Base-by-base conservation (phyloP, 2,797 vertebrate genomes). In the Sebastes itinus region DNA sequence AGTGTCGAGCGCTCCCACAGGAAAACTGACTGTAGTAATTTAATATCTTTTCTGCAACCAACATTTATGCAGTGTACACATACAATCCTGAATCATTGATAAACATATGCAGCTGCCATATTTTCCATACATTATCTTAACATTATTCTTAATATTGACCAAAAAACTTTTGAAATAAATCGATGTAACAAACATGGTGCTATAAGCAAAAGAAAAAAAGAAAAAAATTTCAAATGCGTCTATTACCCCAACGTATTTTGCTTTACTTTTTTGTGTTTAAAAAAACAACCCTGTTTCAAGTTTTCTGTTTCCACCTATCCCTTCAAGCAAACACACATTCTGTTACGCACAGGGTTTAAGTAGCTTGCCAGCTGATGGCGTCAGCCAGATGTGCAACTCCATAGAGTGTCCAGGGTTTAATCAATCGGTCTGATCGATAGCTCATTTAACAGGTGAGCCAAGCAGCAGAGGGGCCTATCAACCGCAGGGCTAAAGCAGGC, bases 401-500 rank as follows among this genome's bases (percentile, higher is more conserved):
- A 91, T 85, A 83, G 78, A 72, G 66, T 79, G 77, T 71, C 75
- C 30, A 70, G 80, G 90, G 80, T 95, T 92, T 92, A 92, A 95
- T 95, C 92, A 94, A 85, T 94, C 75, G 5, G 20, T 78, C 58
- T 90, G 89, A 94, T 95, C 94, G 9, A 95, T 94, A 95, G 72
- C 91, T 94, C 86, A 94, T 95, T 94, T 94, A 94, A 87, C 88
- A 93, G 89, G 88, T 89, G 83, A 92, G 87, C 78, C 85, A 63
- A 62, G 82, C 65, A 65, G 74, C 73, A 79, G 72, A 75, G 80
- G 55, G 56, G 62, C 16, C 65, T 67, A 66, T 66, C 38, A 33
- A 59, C 75, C 74, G 56, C 62, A 52, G 81, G 82, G 81, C 82
- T 88, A 83, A 87, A 89, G 75, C 75, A 80, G 75, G 62, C 78